A percentile compares a stretch with the other conserved stretches of the same genome.
Conservation (phyloP, 2,113 vertebrate species). For the Paedocypris sp. region DNA sequence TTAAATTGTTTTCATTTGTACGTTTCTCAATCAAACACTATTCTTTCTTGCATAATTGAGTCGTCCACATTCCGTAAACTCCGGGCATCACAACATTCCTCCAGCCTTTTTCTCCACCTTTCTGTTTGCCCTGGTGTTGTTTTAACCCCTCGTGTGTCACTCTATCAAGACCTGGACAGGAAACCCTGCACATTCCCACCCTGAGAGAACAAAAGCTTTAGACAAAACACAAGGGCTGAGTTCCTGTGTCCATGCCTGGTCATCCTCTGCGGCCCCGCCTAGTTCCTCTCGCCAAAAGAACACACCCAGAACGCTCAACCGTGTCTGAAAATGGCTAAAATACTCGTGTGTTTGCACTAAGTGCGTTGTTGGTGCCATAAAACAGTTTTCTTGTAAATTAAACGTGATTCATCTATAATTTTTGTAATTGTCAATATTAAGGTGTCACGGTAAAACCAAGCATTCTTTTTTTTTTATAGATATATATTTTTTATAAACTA, state of each 20-base stretch:
- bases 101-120: neutral
- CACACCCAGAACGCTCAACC: neutral
- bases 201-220: constrained; percentile 27
- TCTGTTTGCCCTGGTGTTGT: neutral
- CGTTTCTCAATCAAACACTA: no score
- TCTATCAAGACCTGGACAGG: constrained; percentile 16
- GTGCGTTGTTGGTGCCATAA: no score
- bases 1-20: no score
- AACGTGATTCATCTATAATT: no score
- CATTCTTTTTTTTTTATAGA: no score
- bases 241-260: constrained; percentile 9
- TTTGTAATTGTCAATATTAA: no score
- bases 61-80: no score
- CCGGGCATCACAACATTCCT: neutral
- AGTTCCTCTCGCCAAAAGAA: neutral
- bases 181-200: constrained; percentile 26
- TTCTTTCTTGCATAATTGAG: no score
- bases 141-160: neutral
- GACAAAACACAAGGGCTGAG: constrained; percentile 19
- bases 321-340: neutral
- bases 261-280: constrained; percentile 9
- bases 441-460: no score
- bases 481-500: no score
- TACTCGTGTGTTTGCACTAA: neutral
- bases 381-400: no score